Base-by-base conservation (phyloP, 1,140 invertebrate genomes). In the Melipona quadrifasciata region DNA sequence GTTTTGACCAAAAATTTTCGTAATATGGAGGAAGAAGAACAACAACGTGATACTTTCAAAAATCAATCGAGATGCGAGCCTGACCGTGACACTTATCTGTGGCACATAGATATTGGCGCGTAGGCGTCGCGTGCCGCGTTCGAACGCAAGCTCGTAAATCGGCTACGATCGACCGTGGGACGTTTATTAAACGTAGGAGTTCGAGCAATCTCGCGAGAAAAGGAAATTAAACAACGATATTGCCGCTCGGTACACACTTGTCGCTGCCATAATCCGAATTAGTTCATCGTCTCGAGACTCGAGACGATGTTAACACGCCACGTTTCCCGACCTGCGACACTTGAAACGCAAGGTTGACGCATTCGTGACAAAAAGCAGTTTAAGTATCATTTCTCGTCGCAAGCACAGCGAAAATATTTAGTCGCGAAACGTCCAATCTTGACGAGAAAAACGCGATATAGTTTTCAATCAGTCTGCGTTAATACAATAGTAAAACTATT, bases 111-210 rank as follows among this genome's bases (percentile, higher is more conserved):
- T 85, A 55, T 64, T 27, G 27, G 19, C 71, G 72, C 64, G 84
- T 85, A n/a, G 84, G 84, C 72, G 39, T 75, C 34, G 61, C n/a
- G 21, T 75, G 64, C 31, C 58, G 68, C 68, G 68, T 39, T 31
- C 21, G 21, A 77, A 72, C 57, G 19, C 19, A 80, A 84, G 51
- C 82, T 79, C 76, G 82, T 84, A 84, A 84, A 80, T 80, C 47
- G 55, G 21, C 21, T 1, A 14, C 82, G 76, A 84, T 73, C 67
- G 58, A n/a, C n/a, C 58, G 70, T 79, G 82, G 55, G 82, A 53
- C 27, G 74, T 57, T 77, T 61, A 70, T 70, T 78, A 78, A 77
- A 83, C 53, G 82, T 70, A 55, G 74, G 65, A 53, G 75, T 51
- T 67, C 14, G 16, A 70, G 53, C 34, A 67, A 53, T 61, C 39